These are phyloP conservation scores for Siphlonurus alternatus DNA, from an alignment of 2,888 invertebrate genomes.

Conservation along the genomic window DNA sequence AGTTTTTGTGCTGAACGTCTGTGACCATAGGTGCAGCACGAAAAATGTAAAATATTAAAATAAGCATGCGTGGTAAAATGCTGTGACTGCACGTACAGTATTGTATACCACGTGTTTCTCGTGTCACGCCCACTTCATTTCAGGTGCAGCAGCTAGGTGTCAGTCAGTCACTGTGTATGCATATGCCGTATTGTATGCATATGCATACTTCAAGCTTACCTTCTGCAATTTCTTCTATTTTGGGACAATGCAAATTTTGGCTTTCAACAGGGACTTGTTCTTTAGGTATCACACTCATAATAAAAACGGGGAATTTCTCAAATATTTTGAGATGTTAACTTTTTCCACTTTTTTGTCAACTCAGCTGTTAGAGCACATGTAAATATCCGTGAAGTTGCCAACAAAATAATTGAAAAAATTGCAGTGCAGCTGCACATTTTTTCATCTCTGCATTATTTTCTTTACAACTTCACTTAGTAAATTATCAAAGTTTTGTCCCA, in stretches of 20 bases:
- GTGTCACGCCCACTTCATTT: background rate
- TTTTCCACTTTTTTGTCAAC: no score
- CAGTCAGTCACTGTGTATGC: no score
- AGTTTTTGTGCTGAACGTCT: no score
- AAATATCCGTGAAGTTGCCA: background rate
- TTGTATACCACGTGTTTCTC: background rate
- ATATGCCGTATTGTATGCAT: background rate
- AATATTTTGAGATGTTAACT: no score
- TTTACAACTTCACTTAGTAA: background rate
- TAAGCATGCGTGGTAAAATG: no score
- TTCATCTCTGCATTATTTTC: background rate
- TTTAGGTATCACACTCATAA: background rate
- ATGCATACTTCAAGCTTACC: constrained; percentile 28
- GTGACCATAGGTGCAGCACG: no score
- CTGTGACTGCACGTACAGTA: no score
- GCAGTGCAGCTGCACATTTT: no score
- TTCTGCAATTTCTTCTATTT: constrained; percentile 44
- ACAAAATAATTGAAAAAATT: no score
- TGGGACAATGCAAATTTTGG: constrained; percentile 40
- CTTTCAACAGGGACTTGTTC: constrained; percentile 25
- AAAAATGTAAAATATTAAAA: no score
- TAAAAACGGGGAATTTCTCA: background rate
- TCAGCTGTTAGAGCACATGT: background rate
- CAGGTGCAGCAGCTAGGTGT: background rate
- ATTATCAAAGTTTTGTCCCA: background rate